Base-by-base conservation (phyloP, 2,113 vertebrate species). In the Pavo muticus region DNA sequence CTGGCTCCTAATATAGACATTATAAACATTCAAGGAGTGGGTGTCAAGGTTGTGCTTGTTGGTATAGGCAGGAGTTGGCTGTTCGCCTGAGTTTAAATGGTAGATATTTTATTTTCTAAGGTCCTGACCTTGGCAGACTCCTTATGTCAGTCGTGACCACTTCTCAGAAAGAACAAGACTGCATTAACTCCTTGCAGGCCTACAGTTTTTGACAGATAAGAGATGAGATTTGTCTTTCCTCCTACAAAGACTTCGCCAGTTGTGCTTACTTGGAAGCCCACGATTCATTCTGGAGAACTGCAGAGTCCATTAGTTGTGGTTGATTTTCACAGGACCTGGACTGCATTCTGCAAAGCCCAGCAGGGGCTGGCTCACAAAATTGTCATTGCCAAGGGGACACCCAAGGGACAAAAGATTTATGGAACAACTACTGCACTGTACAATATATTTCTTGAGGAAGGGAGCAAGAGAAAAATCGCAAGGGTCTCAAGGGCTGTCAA, bases 291-390 rank as follows among this genome's bases (percentile, higher is more conserved):
- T 85, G 54, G 29, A 57, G 44, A 40, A 47, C 29, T 39, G 9
- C 13, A 52, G 57, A 30, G 63, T 47, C 12, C 25, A 24, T 25
- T 29, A 57, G 54, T 70, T 1, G 0, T 23, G 19, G 69, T 6
- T 0, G 1, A 42, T 42, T 37, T 72, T 77, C 50, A 18, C 0
- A 1, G 18, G 40, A 63, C 8, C 27, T 88, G 78, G 19, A 18
- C 61, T 77, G n/a, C 45, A 16, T 14, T 44, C 24, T 65, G 35
- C 47, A 83, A 69, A 42, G 48, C 18, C 27, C 47, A 60, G 27
- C 24, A 88, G 68, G 16, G 8, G 15, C 32, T 19, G 25, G 40
- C 27, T 39, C 52, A 23, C n/a, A 59, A 19, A 35, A 40, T 6
- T 13, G 12, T 7, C 13, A 52, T 29, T 54, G 47, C 8, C 70